These are phyloP conservation scores for Halcyon chelicuti DNA, from an alignment of 2,797 vertebrate species.

Conservation along the genomic window DNA sequence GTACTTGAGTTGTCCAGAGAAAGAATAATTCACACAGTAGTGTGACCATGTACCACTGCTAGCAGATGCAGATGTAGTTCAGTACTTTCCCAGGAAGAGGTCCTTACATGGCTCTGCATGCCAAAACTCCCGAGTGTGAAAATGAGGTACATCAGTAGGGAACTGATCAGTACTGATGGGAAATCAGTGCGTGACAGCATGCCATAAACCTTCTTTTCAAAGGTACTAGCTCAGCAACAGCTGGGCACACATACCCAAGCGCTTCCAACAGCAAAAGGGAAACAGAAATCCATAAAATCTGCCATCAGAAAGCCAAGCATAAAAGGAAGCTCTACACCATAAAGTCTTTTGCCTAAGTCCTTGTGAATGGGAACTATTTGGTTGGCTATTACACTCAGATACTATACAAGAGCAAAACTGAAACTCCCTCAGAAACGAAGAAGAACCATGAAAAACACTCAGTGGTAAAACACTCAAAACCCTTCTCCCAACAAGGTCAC, in stretches of 20 bases:
- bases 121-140: conserved; percentile 23
- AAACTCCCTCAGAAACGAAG: neutral
- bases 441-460: neutral
- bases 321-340: conserved; percentile 9
- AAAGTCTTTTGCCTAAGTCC: neutral
- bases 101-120: conserved; percentile 42
- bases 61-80: conserved; percentile 54
- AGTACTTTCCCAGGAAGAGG: conserved; percentile 45
- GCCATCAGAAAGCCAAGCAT: conserved; percentile 37
- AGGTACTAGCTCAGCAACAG: conserved; percentile 21
- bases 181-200: neutral
- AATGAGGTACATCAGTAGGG: conserved; percentile 36
- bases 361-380: neutral
- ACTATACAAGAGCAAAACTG: neutral
- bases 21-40: conserved; percentile 66
- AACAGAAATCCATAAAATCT: conserved; percentile 41
- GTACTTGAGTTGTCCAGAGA: conserved; percentile 50
- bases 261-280: conserved; percentile 17
- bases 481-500: neutral
- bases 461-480: neutral
- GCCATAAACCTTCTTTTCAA: conserved; percentile 23
- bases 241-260: conserved; percentile 1
- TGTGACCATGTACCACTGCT: conserved; percentile 53
- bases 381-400: neutral
- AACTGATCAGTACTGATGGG: conserved; percentile 32